Evolutionary conservation across 2,888 invertebrate species (phyloP), one percentile per base, ranked within the genome.

Genomic region (Leptodirus hochenwartii): DNA sequence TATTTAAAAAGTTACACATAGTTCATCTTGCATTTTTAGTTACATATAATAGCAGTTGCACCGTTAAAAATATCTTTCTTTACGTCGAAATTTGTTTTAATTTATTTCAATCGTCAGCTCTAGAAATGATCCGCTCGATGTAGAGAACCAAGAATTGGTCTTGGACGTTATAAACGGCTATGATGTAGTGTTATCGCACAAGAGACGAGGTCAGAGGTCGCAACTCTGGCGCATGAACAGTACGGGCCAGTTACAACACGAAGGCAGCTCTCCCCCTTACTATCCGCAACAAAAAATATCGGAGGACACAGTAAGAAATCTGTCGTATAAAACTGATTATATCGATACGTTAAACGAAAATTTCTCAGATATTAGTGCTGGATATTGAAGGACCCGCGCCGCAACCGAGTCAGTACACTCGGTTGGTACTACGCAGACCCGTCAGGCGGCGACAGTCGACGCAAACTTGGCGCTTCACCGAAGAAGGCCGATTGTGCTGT

Each of bases 191-290:
- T 58, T 88, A 31, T 69, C 70, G 17, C 61, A 71, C 34, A 84
- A 85, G 47, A 69, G 71, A 38, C 63, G 64, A 1, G 74, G 73
- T 1, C 66, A 66, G 38, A 54, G 88, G 36, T 75, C 79, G 0
- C 96, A 98, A 54, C 57, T 96, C 27, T 98, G 96, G 96, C 66
- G 91, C 17, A 82, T 91, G 69, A 91, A 87, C 15, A 69, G 78
- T 3, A 72, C 71, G 43, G 87, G 87, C 1, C 79, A 85, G 54
- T 59, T 98, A 34, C 80, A 93, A 44, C 95, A 96, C 52, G 93
- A 95, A 57, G 95, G 95, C 34, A 78, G 74, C 40, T 72, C 72
- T 4, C 73, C 75, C 10, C 75, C 75, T 1, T 51, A 53, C 11
- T 46, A 51, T 35, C 53, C 54, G 1, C 45, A 47, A 22, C 50